These are phyloP conservation scores for Ramphastos sulfuratus DNA, from an alignment of 2,113 vertebrate genomes.

Conservation along the genomic window DNA sequence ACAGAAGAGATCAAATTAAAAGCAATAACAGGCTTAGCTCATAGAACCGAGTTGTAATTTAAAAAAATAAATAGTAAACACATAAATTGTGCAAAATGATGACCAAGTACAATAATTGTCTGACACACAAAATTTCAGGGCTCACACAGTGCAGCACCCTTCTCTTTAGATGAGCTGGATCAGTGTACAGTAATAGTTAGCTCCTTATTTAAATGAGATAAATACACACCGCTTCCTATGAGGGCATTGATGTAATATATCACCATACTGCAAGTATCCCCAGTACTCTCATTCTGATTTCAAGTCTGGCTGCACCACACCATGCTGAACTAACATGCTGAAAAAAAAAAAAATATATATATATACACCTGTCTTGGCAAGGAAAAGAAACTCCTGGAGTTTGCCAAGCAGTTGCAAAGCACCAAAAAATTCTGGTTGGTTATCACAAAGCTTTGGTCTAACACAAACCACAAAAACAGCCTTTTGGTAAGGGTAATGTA, in stretches of 20 bases:
- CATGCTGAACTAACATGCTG: rapidly evolving
- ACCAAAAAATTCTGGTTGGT: not conserved
- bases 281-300: not conserved
- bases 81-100: not conserved
- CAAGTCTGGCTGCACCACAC: not conserved
- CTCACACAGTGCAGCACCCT: not conserved
- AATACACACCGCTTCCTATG: not conserved
- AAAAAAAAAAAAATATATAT: not conserved
- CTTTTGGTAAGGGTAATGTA: not conserved
- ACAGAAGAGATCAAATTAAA: constrained; percentile 6
- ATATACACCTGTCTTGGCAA: not conserved
- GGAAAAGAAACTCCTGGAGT: not conserved
- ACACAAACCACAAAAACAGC: not conserved
- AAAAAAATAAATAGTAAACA: not conserved
- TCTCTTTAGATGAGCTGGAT: not conserved
- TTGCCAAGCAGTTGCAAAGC: not conserved
- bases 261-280: not conserved
- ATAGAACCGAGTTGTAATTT: not conserved
- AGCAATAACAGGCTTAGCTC: not conserved
- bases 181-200: not conserved
- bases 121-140: not conserved
- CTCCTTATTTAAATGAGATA: not conserved
- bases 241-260: not conserved
- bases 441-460: not conserved
- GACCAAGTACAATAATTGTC: not conserved